Percentiles rank a stretch among this genome's conserved stretches.
phyloP scores from a whole-genome alignment of 2,113 vertebrate genomes.

The Rallus limicola region DNA sequence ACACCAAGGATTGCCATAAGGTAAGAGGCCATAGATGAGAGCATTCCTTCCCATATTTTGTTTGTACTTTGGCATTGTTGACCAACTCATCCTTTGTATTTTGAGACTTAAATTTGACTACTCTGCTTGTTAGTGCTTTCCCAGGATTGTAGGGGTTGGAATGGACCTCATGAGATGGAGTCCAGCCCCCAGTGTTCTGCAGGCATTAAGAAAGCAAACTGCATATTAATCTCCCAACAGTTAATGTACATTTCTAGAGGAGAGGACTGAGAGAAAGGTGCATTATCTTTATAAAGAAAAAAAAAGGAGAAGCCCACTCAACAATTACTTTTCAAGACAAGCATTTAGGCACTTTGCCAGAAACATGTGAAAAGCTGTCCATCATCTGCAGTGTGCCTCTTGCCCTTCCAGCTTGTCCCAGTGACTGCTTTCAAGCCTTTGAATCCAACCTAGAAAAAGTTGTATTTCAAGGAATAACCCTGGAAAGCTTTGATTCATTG shows the following conservation, averaged over 20 bases:
- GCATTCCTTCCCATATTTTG: not conserved
- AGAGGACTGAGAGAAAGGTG: not conserved
- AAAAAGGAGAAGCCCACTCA: constrained; percentile 21
- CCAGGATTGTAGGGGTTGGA: too few relatives aligned
- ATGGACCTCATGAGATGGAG: too few relatives aligned
- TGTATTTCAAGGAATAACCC: constrained; percentile 13
- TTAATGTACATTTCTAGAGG: not conserved
- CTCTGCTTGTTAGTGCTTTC: not conserved
- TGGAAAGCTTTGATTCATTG: constrained; percentile 57
- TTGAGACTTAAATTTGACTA: not conserved
- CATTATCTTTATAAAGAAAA: not conserved
- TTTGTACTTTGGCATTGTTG: not conserved
- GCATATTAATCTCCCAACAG: not conserved
- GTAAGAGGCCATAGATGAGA: not conserved
- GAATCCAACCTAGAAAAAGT: not conserved
- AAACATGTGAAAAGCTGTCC: not conserved
- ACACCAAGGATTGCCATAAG: not conserved
- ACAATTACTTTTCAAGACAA: constrained; percentile 64
- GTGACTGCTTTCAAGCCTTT: not conserved
- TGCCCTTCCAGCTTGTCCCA: not conserved
- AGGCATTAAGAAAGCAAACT: not conserved
- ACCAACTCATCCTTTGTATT: not conserved
- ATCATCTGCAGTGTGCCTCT: constrained; percentile 23
- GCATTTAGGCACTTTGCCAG: constrained; percentile 41
- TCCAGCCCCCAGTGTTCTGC: not conserved